These are phyloP conservation scores for Edolisoma coerulescens DNA, from an alignment of 2,113 vertebrate genomes.

Conservation along the genomic window DNA sequence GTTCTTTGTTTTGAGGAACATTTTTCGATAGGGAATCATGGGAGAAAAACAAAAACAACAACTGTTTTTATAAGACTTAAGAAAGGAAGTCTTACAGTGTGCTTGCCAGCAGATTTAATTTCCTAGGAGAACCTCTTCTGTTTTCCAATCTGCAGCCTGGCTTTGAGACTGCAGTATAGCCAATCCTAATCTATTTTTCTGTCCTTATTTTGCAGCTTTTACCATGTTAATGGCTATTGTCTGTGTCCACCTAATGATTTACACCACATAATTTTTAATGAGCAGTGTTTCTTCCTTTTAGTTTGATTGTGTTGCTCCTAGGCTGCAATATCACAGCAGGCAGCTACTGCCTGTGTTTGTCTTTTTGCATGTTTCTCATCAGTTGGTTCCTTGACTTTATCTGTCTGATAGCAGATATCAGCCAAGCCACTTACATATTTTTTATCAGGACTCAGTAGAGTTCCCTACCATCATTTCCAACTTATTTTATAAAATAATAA, in stretches of 20 bases:
- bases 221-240: background rate
- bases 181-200: background rate
- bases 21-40: background rate
- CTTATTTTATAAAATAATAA: background rate
- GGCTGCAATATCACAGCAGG: background rate
- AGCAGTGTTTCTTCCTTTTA: background rate
- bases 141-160: background rate
- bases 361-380: background rate
- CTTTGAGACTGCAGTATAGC: background rate
- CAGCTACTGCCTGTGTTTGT: background rate
- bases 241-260: background rate
- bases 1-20: background rate
- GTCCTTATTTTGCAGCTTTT: background rate
- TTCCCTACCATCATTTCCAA: background rate
- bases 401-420: background rate
- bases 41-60: background rate
- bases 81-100: background rate
- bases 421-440: background rate
- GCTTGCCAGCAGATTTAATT: background rate
- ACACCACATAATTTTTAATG: background rate
- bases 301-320: background rate
- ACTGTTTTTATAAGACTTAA: background rate
- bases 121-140: background rate
- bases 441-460: background rate
- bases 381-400: background rate